Conservation (phyloP, 2,113 vertebrate genomes). For the Poeciliopsis turrubarensis region DNA sequence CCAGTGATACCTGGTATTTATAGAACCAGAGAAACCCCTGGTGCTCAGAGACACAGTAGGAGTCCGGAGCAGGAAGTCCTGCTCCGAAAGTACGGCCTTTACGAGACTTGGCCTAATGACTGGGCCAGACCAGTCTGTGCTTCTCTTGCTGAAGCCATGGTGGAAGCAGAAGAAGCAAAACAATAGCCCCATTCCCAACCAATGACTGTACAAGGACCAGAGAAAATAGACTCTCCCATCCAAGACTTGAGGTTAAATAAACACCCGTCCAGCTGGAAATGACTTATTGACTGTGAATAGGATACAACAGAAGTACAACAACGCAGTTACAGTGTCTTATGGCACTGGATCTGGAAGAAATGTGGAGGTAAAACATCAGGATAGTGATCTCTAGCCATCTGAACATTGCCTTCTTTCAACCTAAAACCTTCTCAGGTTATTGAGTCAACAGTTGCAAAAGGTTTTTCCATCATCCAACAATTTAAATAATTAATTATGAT, state of each 20-base stretch:
- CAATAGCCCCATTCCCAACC: constrained; percentile 52
- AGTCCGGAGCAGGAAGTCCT: constrained; percentile 26
- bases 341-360: no score
- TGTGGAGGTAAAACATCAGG: no score
- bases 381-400: background rate
- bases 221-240: constrained; percentile 51
- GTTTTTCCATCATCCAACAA: background rate
- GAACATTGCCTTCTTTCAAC: background rate
- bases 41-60: constrained; percentile 11
- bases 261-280: constrained; percentile 44
- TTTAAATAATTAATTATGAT: background rate
- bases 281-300: constrained; percentile 27
- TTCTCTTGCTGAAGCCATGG: constrained; percentile 15
- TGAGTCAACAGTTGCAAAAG: background rate
- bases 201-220: constrained; percentile 29
- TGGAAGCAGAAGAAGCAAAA: constrained; percentile 19
- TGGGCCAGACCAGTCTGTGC: constrained; percentile 36
- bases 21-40: constrained; percentile 13
- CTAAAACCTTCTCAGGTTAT: background rate
- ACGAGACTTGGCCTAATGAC: constrained; percentile 41
- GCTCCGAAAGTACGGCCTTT: no score
- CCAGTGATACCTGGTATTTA: constrained; percentile 15
- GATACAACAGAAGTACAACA: background rate
- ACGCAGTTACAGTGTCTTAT: no score
- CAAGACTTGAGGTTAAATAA: constrained; percentile 59